Conservation (phyloP, 2,113 vertebrate genomes). For the Scomber japonicus region DNA sequence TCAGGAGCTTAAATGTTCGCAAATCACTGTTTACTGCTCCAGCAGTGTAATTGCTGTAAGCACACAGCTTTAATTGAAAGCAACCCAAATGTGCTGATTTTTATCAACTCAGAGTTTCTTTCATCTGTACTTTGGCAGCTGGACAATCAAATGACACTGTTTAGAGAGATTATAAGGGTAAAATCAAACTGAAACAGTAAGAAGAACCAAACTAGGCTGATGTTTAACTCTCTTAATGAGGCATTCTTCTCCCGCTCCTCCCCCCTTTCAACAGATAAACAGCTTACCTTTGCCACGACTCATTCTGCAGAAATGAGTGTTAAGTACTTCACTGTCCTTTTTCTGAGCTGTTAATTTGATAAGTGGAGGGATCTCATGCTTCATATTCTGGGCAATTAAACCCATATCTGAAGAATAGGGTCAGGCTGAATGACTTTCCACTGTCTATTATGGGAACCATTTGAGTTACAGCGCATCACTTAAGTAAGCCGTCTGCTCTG, state of each 20-base stretch:
- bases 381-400: slow-evolving; percentile 82
- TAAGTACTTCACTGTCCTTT: slow-evolving; percentile 69
- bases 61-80: background rate
- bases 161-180: no score
- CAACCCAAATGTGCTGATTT: background rate
- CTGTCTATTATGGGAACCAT: slow-evolving; percentile 71
- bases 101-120: background rate
- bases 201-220: background rate
- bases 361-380: slow-evolving; percentile 74
- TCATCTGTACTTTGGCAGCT: slow-evolving; percentile 7
- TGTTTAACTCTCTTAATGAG: slow-evolving; percentile 27
- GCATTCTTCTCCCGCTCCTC: slow-evolving; percentile 13
- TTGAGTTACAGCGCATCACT: slow-evolving; percentile 61
- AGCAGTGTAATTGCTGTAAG: background rate
- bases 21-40: background rate
- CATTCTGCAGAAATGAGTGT: slow-evolving; percentile 48
- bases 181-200: slow-evolving; percentile 3
- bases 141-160: background rate
- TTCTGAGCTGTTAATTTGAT: slow-evolving; percentile 80
- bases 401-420: slow-evolving; percentile 72
- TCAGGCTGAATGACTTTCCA: slow-evolving; percentile 73
- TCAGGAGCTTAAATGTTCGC: background rate
- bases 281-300: slow-evolving; percentile 66
- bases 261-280: slow-evolving; percentile 62
- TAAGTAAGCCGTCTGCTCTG: slow-evolving; percentile 49